phyloP scores from a whole-genome alignment of 2,888 invertebrate species.

The Nyleta sp. region DNA sequence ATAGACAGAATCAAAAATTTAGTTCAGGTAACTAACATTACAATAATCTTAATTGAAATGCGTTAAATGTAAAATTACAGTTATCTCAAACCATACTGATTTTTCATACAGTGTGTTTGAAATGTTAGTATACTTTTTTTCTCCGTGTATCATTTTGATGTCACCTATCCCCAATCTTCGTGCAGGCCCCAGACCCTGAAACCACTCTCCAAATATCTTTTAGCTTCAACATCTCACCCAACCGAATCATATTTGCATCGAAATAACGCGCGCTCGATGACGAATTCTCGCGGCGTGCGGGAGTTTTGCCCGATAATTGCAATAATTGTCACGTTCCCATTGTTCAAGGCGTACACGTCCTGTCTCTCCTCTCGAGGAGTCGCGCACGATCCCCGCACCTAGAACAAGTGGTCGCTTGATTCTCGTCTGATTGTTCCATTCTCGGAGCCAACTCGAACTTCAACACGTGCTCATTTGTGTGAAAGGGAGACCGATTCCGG shows the following conservation, averaged over 20 bases:
- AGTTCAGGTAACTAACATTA: no score
- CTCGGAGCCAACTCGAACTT: slow-evolving; percentile 75
- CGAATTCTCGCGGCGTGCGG: slow-evolving; percentile 63
- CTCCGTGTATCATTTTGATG: no score
- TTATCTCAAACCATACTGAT: no score
- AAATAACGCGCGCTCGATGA: slow-evolving; percentile 69
- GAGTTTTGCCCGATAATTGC: slow-evolving; percentile 76
- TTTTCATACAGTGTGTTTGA: no score
- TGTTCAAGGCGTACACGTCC: slow-evolving; percentile 70
- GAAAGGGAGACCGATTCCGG: slow-evolving; percentile 56
- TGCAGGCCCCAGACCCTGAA: slow-evolving; percentile 5
- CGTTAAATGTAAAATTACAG: no score
- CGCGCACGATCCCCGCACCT: slow-evolving; percentile 74
- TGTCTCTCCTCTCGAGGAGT: slow-evolving; percentile 73
- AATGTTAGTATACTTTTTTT: no score
- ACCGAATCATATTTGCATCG: slow-evolving; percentile 74
- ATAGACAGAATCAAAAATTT: no score
- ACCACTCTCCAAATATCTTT: slow-evolving; percentile 7
- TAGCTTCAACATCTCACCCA: slow-evolving; percentile 11
- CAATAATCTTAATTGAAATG: no score
- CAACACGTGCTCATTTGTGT: slow-evolving; percentile 61
- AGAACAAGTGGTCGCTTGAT: slow-evolving; percentile 82
- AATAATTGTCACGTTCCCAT: slow-evolving; percentile 79
- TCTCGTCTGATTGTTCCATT: slow-evolving; percentile 82
- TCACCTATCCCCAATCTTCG: no score